These are phyloP conservation scores for Heliothis virescens DNA, from an alignment of 1,140 invertebrate species.

Conservation along the genomic window DNA sequence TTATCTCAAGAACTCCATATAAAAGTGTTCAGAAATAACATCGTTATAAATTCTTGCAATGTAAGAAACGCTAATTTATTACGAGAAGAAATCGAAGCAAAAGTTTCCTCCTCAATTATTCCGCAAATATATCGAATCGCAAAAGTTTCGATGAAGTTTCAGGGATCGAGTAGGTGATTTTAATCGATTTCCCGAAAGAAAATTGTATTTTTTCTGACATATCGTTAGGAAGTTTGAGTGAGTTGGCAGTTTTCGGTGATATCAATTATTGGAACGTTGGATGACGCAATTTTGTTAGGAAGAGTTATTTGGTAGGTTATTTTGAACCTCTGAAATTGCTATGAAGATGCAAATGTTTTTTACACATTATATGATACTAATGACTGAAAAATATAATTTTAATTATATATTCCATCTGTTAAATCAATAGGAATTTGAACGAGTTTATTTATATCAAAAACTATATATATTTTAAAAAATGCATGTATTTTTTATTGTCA, in stretches of 20 bases:
- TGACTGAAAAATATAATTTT: too few species aligned
- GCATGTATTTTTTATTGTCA: too few species aligned
- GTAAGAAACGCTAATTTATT: constrained; percentile 16
- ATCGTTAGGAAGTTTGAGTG: constrained; percentile 18
- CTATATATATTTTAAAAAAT: too few species aligned
- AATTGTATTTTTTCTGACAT: constrained; percentile 36
- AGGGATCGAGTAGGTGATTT: constrained; percentile 36
- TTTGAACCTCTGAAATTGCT: not conserved
- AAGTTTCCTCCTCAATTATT: constrained; percentile 16
- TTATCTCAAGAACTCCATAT: not conserved
- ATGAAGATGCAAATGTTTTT: too few species aligned
- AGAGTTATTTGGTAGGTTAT: not conserved
- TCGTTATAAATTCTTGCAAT: constrained; percentile 21
- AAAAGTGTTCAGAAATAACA: constrained; percentile 7
- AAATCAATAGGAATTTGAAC: too few species aligned
- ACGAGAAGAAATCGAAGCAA: constrained; percentile 7
- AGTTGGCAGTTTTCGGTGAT: constrained; percentile 34
- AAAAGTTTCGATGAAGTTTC: constrained; percentile 20
- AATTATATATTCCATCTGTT: too few species aligned
- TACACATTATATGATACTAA: too few species aligned
- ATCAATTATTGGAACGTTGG: constrained; percentile 13
- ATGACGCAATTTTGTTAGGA: not conserved
- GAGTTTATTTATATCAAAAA: too few species aligned
- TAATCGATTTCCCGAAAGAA: constrained; percentile 40
- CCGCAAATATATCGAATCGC: constrained; percentile 17